Percentiles rank a stretch among this genome's conserved stretches.
These are phyloP conservation scores for Threskiornis aethiopicus DNA, from an alignment of 2,797 vertebrate genomes.

Conservation along the genomic window DNA sequence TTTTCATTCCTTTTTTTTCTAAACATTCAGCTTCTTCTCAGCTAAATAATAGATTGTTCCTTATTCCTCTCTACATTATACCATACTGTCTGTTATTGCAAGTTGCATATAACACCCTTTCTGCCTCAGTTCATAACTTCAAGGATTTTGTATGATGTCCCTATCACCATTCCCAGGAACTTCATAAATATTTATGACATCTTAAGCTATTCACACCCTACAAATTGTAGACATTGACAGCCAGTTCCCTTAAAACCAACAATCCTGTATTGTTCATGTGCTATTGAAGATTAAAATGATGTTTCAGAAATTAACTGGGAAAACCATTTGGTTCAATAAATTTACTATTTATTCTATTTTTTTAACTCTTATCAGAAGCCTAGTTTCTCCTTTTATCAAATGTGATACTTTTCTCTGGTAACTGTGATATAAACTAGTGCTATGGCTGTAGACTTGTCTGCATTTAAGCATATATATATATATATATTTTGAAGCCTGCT, in stretches of 20 bases:
- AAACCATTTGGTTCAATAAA: neutral
- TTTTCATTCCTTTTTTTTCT: neutral
- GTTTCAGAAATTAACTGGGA: neutral
- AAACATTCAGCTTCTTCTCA: neutral
- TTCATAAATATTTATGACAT: conserved; percentile 43
- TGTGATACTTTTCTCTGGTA: neutral
- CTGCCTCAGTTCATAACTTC: conserved; percentile 19
- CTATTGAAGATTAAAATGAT: neutral
- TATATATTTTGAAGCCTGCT: no score
- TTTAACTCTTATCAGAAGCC: neutral
- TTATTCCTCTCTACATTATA: neutral
- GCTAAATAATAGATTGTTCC: neutral
- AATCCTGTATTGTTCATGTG: neutral
- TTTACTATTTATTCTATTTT: neutral
- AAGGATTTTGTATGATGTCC: neutral
- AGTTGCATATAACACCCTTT: neutral
- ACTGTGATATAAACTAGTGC: neutral
- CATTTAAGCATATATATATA: neutral
- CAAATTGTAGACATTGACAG: conserved; percentile 3
- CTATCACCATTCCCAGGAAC: neutral
- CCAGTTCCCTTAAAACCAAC: neutral
- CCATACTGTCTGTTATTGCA: neutral
- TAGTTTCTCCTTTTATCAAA: neutral
- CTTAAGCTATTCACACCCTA: conserved; percentile 23
- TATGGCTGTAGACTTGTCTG: neutral